These are phyloP conservation scores for Nothoprocta pentlandii DNA, from an alignment of 2,113 vertebrate genomes.

Conservation along the genomic window DNA sequence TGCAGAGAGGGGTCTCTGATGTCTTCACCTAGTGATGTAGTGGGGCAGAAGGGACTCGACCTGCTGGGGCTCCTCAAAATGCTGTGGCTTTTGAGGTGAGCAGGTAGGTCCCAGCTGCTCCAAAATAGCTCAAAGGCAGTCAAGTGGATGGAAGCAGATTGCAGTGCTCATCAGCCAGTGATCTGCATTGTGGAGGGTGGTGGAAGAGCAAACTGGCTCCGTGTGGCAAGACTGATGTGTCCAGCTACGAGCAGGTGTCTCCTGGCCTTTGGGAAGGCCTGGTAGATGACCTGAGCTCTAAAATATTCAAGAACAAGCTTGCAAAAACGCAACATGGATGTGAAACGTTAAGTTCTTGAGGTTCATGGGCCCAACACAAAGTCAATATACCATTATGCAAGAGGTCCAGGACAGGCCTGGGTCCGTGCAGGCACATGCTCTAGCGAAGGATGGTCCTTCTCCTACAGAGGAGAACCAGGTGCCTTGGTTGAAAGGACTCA, in stretches of 20 bases:
- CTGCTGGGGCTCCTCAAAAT: neutral
- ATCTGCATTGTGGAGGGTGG: fast-evolving
- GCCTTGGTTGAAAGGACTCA: neutral
- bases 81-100: fast-evolving
- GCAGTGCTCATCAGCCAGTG: neutral
- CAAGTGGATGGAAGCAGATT: conserved; percentile 13
- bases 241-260: neutral
- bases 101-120: neutral
- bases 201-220: neutral
- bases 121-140: conserved; percentile 11
- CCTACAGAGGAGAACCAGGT: fast-evolving
- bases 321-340: no score
- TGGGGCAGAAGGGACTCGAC: neutral
- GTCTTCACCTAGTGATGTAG: no score
- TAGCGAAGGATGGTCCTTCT: neutral
- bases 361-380: neutral
- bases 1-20: neutral
- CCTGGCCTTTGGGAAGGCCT: neutral
- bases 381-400: neutral
- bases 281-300: neutral
- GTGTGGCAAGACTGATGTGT: neutral
- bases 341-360: neutral
- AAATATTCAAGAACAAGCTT: neutral
- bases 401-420: neutral
- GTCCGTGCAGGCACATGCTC: fast-evolving